Evolutionary conservation across 2,113 vertebrate genomes (phyloP).

Genomic region (Chaenogobius annularis): DNA sequence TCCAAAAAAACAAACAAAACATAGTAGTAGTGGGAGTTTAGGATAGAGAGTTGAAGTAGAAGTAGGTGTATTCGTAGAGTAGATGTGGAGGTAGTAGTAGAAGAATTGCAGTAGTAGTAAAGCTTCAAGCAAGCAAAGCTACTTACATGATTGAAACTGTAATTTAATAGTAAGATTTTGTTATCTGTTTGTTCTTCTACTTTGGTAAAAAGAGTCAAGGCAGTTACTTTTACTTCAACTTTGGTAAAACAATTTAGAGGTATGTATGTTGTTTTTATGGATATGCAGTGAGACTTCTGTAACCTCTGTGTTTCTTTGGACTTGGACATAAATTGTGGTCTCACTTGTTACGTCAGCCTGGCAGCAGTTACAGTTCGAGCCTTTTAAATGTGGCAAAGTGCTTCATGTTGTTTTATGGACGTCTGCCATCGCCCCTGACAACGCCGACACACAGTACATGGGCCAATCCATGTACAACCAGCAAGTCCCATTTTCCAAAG

Average conservation of each 20-base stretch:
- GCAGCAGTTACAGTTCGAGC: slow-evolving; percentile 16
- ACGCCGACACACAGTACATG: slow-evolving; percentile 44
- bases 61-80: background rate
- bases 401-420: slow-evolving; percentile 36
- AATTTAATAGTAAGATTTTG: too few relatives aligned
- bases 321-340: background rate
- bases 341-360: slow-evolving; percentile 35
- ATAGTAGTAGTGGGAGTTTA: too few relatives aligned
- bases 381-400: slow-evolving; percentile 44
- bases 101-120: too few relatives aligned
- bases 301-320: background rate
- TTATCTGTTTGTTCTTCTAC: background rate
- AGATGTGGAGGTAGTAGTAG: too few relatives aligned
- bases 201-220: background rate
- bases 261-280: background rate
- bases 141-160: too few relatives aligned
- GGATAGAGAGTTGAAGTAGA: background rate
- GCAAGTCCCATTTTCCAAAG: slow-evolving; percentile 42
- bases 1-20: too few relatives aligned
- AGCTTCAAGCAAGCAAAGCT: too few relatives aligned
- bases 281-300: background rate
- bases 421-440: slow-evolving; percentile 52
- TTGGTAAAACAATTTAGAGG: background rate
- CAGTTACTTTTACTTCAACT: background rate
- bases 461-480: slow-evolving; percentile 54